These are phyloP conservation scores for Scaptomyza flava DNA, from an alignment of 2,888 invertebrate genomes.

Conservation along the genomic window DNA sequence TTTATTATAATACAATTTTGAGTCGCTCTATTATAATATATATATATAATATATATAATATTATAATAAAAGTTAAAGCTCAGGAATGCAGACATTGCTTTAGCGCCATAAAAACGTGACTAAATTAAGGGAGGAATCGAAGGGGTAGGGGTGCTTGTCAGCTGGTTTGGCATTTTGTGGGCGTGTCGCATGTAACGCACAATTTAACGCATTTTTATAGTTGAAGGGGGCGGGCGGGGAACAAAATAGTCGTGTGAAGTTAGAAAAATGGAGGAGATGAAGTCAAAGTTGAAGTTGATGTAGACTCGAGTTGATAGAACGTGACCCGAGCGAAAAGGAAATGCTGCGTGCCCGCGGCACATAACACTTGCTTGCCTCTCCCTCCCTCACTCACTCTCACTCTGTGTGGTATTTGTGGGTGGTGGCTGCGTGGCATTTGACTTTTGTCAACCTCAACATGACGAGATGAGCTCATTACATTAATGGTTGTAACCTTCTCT, in stretches of 20 bases:
- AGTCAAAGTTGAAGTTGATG: neutral
- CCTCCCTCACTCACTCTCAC: too few relatives aligned
- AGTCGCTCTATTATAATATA: too few relatives aligned
- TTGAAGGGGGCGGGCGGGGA: neutral
- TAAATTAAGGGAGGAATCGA: constrained; percentile 7
- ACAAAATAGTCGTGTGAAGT: constrained; percentile 46
- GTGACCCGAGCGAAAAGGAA: constrained; percentile 62
- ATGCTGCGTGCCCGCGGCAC: constrained; percentile 62
- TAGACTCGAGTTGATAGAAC: constrained; percentile 29
- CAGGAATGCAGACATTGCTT: constrained; percentile 44
- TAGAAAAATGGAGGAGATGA: constrained; percentile 6
- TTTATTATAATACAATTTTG: too few relatives aligned
- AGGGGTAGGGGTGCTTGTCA: neutral
- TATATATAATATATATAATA: too few relatives aligned
- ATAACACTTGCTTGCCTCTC: constrained; percentile 55
- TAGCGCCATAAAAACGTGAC: constrained; percentile 35
- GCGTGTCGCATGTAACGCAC: constrained; percentile 71
- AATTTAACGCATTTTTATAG: constrained; percentile 73
- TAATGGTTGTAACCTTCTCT: constrained; percentile 54
- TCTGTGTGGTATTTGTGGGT: constrained; percentile 11
- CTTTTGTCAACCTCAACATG: constrained; percentile 73
- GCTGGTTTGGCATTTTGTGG: constrained; percentile 45
- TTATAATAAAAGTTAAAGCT: constrained; percentile 38
- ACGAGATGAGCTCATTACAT: constrained; percentile 76
- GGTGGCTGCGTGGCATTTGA: constrained; percentile 9